These are phyloP conservation scores for Lutraria lutraria DNA, from an alignment of 2,888 invertebrate species.

Conservation along the genomic window DNA sequence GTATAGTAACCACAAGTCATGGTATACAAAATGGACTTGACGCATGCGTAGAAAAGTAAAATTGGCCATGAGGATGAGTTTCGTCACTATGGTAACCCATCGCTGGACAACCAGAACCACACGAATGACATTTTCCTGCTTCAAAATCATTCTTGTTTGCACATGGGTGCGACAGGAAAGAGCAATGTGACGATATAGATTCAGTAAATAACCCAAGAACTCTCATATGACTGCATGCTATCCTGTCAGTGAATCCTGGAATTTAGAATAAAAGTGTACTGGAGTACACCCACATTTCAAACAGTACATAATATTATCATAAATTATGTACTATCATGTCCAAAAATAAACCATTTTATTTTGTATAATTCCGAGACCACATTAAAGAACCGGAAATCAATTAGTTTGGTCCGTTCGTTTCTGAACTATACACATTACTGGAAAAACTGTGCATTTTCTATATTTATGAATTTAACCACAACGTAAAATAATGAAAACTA, in stretches of 20 bases:
- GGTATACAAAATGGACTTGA: slow-evolving; percentile 59
- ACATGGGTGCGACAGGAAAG: slow-evolving; percentile 71
- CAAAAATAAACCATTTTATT: too few species aligned
- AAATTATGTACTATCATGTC: too few species aligned
- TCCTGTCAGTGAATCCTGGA: slow-evolving; percentile 39
- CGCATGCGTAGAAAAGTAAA: slow-evolving; percentile 68
- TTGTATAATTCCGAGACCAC: too few species aligned
- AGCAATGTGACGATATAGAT: slow-evolving; percentile 71
- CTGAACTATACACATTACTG: too few species aligned
- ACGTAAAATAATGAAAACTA: too few species aligned
- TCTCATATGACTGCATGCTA: slow-evolving; percentile 74
- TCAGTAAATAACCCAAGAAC: slow-evolving; percentile 70
- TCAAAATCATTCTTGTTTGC: slow-evolving; percentile 63
- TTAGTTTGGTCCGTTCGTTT: too few species aligned
- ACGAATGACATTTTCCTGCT: slow-evolving; percentile 64
- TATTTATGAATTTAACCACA: too few species aligned
- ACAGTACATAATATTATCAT: too few species aligned
- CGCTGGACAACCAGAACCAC: slow-evolving; percentile 60
- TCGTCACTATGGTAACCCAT: slow-evolving; percentile 70
- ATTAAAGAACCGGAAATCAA: too few species aligned
- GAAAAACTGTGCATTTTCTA: too few species aligned
- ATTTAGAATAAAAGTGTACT: neutral
- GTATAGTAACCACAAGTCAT: neutral
- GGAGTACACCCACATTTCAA: neutral
- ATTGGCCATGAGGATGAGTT: slow-evolving; percentile 56